Percentiles rank a stretch among this genome's conserved stretches.
These are phyloP conservation scores for Heterodera filipjevi DNA, from an alignment of 2,888 invertebrate species.

Conservation along the genomic window DNA sequence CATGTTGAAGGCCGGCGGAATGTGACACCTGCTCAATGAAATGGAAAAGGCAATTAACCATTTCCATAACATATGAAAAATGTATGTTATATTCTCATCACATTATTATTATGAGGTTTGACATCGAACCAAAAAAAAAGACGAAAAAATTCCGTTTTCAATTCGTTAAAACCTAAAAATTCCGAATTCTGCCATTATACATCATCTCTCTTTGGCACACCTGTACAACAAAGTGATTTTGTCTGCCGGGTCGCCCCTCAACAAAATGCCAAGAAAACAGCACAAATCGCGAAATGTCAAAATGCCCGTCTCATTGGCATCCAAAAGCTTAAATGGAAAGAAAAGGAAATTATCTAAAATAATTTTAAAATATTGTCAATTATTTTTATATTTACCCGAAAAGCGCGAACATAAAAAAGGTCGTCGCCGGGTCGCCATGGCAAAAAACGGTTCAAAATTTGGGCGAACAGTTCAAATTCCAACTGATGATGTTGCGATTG, in stretches of 20 bases:
- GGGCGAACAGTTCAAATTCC: constrained; percentile 86
- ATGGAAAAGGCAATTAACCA: not conserved
- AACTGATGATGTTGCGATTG: constrained; percentile 76
- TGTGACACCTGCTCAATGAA: constrained; percentile 73
- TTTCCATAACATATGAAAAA: no score
- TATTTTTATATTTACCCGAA: constrained; percentile 80
- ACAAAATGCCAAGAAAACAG: constrained; percentile 78
- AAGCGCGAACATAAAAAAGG: constrained; percentile 82
- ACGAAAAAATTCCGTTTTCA: not conserved
- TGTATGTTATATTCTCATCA: no score
- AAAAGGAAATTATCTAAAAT: no score
- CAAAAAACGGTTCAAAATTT: constrained; percentile 82
- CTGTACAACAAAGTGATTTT: constrained; percentile 85
- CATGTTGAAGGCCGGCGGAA: constrained; percentile 70
- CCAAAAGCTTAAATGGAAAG: constrained; percentile 74
- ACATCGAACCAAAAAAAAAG: not conserved
- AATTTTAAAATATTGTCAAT: no score
- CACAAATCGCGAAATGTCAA: constrained; percentile 87
- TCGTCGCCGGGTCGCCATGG: constrained; percentile 84
- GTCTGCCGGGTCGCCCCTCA: constrained; percentile 79
- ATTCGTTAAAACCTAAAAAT: no score
- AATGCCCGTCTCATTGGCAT: constrained; percentile 81
- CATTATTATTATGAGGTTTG: no score
- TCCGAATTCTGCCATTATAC: no score
- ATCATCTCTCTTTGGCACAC: not conserved